These are phyloP conservation scores for Emmelina monodactyla DNA, from an alignment of 2,888 invertebrate genomes.

Conservation along the genomic window DNA sequence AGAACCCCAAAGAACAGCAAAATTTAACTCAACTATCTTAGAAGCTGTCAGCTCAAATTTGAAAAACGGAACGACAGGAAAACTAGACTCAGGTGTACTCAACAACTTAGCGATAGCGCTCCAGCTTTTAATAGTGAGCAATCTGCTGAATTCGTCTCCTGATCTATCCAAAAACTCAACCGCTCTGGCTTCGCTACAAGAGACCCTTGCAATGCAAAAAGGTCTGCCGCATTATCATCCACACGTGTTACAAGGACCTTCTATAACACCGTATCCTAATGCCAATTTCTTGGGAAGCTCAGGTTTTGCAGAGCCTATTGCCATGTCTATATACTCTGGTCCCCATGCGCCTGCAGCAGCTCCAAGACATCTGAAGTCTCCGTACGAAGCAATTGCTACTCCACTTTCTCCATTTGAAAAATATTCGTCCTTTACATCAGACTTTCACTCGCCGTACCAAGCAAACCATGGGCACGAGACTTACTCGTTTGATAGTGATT, in stretches of 20 bases:
- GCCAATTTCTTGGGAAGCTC: slow-evolving; percentile 22
- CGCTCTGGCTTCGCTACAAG: slow-evolving; percentile 4
- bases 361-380: slow-evolving; percentile 29
- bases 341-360: slow-evolving; percentile 1
- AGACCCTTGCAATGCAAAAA: not conserved
- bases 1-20: too few relatives aligned
- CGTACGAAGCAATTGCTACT: slow-evolving; percentile 28
- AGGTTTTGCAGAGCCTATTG: slow-evolving; percentile 17
- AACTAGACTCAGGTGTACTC: slow-evolving; percentile 31
- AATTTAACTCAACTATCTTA: not conserved
- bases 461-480: not conserved
- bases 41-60: not conserved
- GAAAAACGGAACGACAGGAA: slow-evolving; percentile 1
- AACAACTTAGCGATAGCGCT: slow-evolving; percentile 49
- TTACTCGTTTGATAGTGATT: not conserved
- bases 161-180: slow-evolving; percentile 19
- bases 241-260: slow-evolving; percentile 5
- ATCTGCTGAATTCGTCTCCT: slow-evolving; percentile 41
- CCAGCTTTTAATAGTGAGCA: slow-evolving; percentile 40
- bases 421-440: not conserved
- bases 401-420: not conserved
- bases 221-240: slow-evolving; percentile 3
- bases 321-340: slow-evolving; percentile 12
- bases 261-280: slow-evolving; percentile 16
- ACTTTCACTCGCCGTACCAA: not conserved